Conservation (phyloP, 2,113 vertebrate genomes). For the Ceyx margarethae region DNA sequence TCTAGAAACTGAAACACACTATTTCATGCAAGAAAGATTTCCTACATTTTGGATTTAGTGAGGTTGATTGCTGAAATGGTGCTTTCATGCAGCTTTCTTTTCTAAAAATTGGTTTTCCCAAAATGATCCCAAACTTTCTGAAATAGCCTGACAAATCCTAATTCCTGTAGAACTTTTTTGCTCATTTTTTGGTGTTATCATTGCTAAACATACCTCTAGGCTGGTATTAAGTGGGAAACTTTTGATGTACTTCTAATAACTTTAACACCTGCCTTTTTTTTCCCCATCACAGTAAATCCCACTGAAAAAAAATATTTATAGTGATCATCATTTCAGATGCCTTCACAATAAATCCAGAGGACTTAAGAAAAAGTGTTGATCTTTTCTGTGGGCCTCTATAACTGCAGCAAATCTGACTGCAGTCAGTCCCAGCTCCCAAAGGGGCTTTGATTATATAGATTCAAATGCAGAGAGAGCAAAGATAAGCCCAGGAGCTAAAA, state of each 20-base stretch:
- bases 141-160: slow-evolving; percentile 59
- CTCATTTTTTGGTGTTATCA: slow-evolving; percentile 38
- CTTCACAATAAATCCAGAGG: slow-evolving; percentile 46
- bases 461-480: slow-evolving; percentile 29
- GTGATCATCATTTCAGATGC: slow-evolving; percentile 40
- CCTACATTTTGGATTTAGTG: slow-evolving; percentile 55
- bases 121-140: slow-evolving; percentile 51
- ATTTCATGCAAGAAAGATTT: slow-evolving; percentile 63
- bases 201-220: slow-evolving; percentile 56
- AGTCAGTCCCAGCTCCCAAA: slow-evolving; percentile 50
- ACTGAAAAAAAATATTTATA: slow-evolving; percentile 51
- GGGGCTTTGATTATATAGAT: slow-evolving; percentile 34
- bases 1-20: slow-evolving; percentile 38
- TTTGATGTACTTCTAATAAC: slow-evolving; percentile 59
- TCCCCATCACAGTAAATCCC: slow-evolving; percentile 28
- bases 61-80: slow-evolving; percentile 18
- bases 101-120: slow-evolving; percentile 56
- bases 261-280: slow-evolving; percentile 28
- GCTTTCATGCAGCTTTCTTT: slow-evolving; percentile 7
- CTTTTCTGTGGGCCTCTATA: slow-evolving; percentile 24
- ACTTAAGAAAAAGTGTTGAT: slow-evolving; percentile 53
- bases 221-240: slow-evolving; percentile 53
- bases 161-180: slow-evolving; percentile 1
- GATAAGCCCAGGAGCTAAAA: slow-evolving; percentile 37
- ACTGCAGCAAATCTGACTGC: slow-evolving; percentile 15